Evolutionary conservation across 2,113 vertebrate species (phyloP).

Genomic region (Tetrax tetrax): DNA sequence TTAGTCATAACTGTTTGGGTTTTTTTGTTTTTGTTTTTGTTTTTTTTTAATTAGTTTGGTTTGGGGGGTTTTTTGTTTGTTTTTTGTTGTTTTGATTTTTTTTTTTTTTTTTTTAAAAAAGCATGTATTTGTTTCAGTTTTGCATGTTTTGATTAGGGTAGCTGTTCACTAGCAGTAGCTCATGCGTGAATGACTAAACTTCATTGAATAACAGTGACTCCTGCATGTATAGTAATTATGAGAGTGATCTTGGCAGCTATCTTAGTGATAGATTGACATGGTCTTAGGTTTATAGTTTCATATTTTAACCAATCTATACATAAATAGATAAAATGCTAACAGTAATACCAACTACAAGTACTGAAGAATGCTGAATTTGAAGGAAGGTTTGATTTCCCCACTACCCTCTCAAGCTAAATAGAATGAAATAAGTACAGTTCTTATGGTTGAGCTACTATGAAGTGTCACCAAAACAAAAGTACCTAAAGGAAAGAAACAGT

Average conservation of each 20-base stretch:
- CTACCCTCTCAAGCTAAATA: not conserved
- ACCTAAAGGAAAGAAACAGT: not conserved
- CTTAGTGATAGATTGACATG: not conserved
- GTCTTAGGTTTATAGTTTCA: not conserved
- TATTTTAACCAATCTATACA: not conserved
- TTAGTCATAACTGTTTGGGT: not conserved
- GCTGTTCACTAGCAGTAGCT: not conserved
- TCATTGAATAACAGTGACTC: not conserved
- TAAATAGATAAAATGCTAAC: not conserved
- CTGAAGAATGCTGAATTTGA: not conserved
- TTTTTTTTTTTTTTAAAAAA: no score
- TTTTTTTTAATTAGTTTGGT: no score
- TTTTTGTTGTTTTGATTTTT: no score
- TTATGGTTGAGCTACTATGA: not conserved
- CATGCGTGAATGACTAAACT: not conserved
- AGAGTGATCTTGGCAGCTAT: not conserved
- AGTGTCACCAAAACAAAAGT: not conserved
- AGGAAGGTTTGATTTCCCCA: not conserved
- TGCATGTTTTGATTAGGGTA: not conserved
- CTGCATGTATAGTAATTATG: not conserved
- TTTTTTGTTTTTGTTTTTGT: no score
- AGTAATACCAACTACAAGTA: not conserved
- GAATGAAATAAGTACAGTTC: not conserved
- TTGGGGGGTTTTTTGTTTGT: no score
- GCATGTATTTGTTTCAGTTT: not conserved